Percentiles rank a stretch among this genome's conserved stretches.
These are phyloP conservation scores for Haemorhous mexicanus DNA, from an alignment of 2,113 vertebrate genomes.

Conservation along the genomic window DNA sequence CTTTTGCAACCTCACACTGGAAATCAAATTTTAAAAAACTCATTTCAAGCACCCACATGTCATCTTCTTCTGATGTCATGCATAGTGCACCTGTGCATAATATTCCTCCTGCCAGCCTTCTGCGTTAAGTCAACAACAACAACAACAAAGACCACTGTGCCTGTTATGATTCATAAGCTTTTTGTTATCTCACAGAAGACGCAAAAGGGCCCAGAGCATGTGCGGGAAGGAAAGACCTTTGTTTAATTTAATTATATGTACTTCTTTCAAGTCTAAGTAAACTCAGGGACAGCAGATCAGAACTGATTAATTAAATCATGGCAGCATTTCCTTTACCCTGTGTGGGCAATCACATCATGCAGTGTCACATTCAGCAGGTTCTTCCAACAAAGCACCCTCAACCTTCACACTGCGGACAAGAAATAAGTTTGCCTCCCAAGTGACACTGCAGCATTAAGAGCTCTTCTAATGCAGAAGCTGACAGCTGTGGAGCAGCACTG, in stretches of 20 bases:
- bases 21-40: neutral
- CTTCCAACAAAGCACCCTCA: neutral
- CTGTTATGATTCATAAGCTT: constrained; percentile 20
- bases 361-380: neutral
- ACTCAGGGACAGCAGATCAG: constrained; percentile 6
- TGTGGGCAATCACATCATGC: neutral
- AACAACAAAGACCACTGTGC: neutral
- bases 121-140: constrained; percentile 3
- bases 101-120: neutral
- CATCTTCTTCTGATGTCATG: neutral
- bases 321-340: constrained; percentile 17
- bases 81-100: constrained; percentile 32
- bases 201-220: neutral
- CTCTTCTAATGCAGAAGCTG: neutral
- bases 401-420: neutral
- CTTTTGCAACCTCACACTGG: neutral
- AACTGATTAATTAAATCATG: constrained; percentile 56
- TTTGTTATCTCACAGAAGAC: neutral
- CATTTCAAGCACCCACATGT: neutral
- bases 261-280: constrained; percentile 69
- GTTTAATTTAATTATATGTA: constrained; percentile 65
- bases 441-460: neutral
- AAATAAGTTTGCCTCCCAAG: neutral
- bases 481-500: neutral
- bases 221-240: constrained; percentile 9